A percentile compares a stretch with the other conserved stretches of the same genome.
These are phyloP conservation scores for Nebria ingens DNA, from an alignment of 1,140 invertebrate species.

Conservation along the genomic window DNA sequence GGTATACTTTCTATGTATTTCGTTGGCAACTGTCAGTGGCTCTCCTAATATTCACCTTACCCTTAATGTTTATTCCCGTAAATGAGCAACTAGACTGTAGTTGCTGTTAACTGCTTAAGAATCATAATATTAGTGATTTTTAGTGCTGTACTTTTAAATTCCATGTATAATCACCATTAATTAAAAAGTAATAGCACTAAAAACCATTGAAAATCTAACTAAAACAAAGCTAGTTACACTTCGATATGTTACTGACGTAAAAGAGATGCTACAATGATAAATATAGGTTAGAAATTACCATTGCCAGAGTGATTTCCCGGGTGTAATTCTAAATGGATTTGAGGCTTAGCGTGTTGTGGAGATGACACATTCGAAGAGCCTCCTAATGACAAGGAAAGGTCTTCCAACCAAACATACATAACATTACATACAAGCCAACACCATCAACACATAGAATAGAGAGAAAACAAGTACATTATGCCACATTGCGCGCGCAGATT, in stretches of 20 bases:
- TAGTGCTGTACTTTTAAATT: too few species aligned
- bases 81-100: too few species aligned
- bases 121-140: too few species aligned
- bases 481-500: too few species aligned
- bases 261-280: constrained; percentile 12
- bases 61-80: too few species aligned
- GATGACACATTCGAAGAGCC: constrained; percentile 60
- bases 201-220: background rate
- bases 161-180: too few species aligned
- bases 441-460: too few species aligned
- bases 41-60: too few species aligned
- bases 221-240: constrained; percentile 3
- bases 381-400: constrained; percentile 32
- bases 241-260: constrained; percentile 4
- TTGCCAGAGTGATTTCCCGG: constrained; percentile 59
- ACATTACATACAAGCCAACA: too few species aligned
- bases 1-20: too few species aligned
- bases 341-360: constrained; percentile 51
- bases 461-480: background rate
- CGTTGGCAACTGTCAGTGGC: too few species aligned
- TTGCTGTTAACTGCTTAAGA: too few species aligned
- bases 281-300: constrained; percentile 42
- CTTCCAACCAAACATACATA: background rate
- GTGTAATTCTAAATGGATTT: constrained; percentile 61
- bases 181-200: background rate